Base-by-base conservation (phyloP, 2,888 invertebrate species). In the Resseliella maxima region DNA sequence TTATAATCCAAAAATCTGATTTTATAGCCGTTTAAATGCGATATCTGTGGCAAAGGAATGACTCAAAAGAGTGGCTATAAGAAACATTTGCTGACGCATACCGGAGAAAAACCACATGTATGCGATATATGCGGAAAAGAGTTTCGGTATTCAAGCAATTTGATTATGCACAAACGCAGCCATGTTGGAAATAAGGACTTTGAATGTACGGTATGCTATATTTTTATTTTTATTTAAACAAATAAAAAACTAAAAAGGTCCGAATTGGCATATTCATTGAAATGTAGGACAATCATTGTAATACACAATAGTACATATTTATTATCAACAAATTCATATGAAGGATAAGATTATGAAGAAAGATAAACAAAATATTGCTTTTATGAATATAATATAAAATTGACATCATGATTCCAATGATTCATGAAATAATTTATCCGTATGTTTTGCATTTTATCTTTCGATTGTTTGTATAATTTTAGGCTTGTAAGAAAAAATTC, bases 11-110 rank as follows among this genome's bases (percentile, higher is more conserved):
- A 50, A 50, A 50, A 15, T 50, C 6, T 59, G n/a, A 31, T 86
- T 27, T 31, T 45, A n/a, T 90, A 90, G 88, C 91, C 91, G 0
- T 91, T 89, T 87, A 88, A 88, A 15, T 91, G 91, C 85, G 88
- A 88, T 18, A 89, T 91, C 24, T 91, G 91, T 86, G 91, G 91
- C 31, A 91, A 91, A 86, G 90, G 91, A 0, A 88, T 91, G 88
- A 91, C 91, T 0, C 91, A 91, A 87, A 91, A 90, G 87, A 91
- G 91, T 0, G 91, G 91, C 45, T 90, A 90, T 86, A 91, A 91
- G 87, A 88, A 88, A 87, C 81, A 50, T 18, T 50, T 50, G 50
- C 15, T 41, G 12, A 90, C 89, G 0, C 91, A 91, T 86, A 90
- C 90, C 0, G 91, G 90, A 0, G 91, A 91, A 87, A 91, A 90